A percentile compares a stretch with the other conserved stretches of the same genome.
Evolutionary conservation across 23 tunicate genomes (phyloP).

Genomic region (Halocynthia roretzi): DNA sequence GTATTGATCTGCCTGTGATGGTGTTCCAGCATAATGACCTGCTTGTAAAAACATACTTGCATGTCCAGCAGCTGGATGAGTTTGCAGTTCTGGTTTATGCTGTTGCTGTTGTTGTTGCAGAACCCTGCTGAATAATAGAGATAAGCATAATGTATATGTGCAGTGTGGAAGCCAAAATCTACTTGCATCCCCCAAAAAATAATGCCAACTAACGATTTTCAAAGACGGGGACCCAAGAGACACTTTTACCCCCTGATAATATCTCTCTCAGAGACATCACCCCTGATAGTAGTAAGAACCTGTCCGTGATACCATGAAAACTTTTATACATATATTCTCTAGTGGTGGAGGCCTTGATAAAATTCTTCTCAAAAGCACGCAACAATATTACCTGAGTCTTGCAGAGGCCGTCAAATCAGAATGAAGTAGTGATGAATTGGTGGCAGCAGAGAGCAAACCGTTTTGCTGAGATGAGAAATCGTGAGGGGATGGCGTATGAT

Average conservation of each 20-base stretch:
- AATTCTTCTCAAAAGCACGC: no score
- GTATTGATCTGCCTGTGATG: constrained; percentile 77
- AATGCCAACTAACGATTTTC: no score
- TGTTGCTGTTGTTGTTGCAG: constrained; percentile 78
- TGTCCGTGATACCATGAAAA: no score
- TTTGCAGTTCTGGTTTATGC: constrained; percentile 41
- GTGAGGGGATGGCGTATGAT: constrained; percentile 40
- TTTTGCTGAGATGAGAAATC: constrained; percentile 66
- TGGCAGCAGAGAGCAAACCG: constrained; percentile 65
- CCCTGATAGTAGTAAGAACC: no score
- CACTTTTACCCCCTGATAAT: no score
- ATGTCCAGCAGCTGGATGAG: constrained; percentile 37
- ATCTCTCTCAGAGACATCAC: no score
- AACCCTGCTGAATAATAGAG: constrained; percentile 35
- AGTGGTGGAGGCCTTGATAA: no score
- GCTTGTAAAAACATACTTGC: constrained; percentile 32
- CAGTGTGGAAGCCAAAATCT: no score
- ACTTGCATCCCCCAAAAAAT: no score
- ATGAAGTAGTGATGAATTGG: constrained; percentile 51
- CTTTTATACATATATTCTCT: no score
- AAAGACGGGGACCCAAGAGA: no score
- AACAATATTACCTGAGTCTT: constrained; percentile 44
- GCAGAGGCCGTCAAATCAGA: constrained; percentile 81
- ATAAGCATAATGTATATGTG: neutral
- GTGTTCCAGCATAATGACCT: constrained; percentile 78